Conservation (phyloP, 2,888 invertebrate genomes). For the Malacosoma neustria region DNA sequence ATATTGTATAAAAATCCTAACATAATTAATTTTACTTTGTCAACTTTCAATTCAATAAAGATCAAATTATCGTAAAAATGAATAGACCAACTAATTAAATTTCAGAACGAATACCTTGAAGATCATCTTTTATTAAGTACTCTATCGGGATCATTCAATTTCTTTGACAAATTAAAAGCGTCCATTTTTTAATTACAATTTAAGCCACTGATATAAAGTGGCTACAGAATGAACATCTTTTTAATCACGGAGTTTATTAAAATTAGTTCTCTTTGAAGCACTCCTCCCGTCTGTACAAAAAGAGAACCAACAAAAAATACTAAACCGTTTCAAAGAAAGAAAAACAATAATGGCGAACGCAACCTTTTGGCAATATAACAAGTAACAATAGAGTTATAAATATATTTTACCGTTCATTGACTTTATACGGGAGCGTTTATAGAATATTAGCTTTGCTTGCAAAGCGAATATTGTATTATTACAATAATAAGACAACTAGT, state of each 20-base stretch:
- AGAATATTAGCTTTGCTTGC: too few species aligned
- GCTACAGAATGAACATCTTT: slow-evolving; percentile 39
- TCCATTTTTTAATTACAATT: slow-evolving; percentile 32
- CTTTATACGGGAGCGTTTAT: too few species aligned
- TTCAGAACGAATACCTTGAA: neutral
- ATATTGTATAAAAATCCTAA: too few species aligned
- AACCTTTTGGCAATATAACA: neutral
- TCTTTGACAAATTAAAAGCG: slow-evolving; percentile 19
- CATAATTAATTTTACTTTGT: too few species aligned
- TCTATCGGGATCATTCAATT: slow-evolving; percentile 16
- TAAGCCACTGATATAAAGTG: slow-evolving; percentile 27
- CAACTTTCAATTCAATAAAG: neutral
- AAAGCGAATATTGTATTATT: too few species aligned
- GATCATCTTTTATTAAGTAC: neutral
- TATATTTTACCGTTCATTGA: too few species aligned
- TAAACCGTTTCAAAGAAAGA: slow-evolving; percentile 25
- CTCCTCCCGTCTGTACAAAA: slow-evolving; percentile 18
- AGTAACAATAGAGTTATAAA: neutral
- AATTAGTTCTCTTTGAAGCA: slow-evolving; percentile 43
- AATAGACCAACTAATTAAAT: neutral
- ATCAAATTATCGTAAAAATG: neutral
- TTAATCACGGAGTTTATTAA: slow-evolving; percentile 43
- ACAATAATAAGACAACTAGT: too few species aligned
- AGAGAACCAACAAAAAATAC: slow-evolving; percentile 24
- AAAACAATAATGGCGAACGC: slow-evolving; percentile 23